Evolutionary conservation across 2,888 invertebrate species (phyloP), one percentile per base, ranked within the genome.

Genomic region (Mystacides longicornis): DNA sequence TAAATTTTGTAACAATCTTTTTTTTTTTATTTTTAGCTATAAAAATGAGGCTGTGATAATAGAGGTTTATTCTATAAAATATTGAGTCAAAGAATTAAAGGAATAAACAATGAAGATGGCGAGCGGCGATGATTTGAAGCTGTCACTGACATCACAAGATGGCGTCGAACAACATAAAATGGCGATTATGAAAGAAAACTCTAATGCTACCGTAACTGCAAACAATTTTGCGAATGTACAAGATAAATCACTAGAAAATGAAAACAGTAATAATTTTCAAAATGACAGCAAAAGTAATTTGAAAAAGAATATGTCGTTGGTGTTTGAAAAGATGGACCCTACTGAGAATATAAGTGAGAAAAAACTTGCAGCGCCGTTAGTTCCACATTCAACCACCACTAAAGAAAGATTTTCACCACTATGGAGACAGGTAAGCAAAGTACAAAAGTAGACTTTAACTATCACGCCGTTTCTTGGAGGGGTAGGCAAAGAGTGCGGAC

Each of bases 401-500:
- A 71, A 74, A 2, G 65, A 66, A 3, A 69, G 70, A 62, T 77
- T 76, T 64, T 75, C 76, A 7, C 77, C 77, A 1, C 64, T 71
- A 52, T 74, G 72, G 71, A 74, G 73, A 66, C 77, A 77, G 74
- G 77, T 77, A 65, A 64, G 42, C 55, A 5, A 27, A 5, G 27
- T 7, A 7, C 27, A 27, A n/a, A n/a, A n/a, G n/a, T n/a, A n/a
- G n/a, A n/a, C n/a, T n/a, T n/a, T n/a, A n/a, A n/a, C n/a, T n/a
- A n/a, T n/a, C n/a, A n/a, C n/a, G n/a, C n/a, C n/a, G n/a, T n/a
- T n/a, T n/a, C n/a, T n/a, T n/a, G n/a, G n/a, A n/a, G n/a, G n/a
- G n/a, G n/a, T n/a, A n/a, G n/a, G n/a, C n/a, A n/a, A n/a, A n/a
- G n/a, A n/a, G n/a, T n/a, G n/a, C n/a, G n/a, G n/a, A n/a, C n/a